Evolutionary conservation across 2,797 vertebrate species (phyloP).

Genomic region (Vespertilio murinus): DNA sequence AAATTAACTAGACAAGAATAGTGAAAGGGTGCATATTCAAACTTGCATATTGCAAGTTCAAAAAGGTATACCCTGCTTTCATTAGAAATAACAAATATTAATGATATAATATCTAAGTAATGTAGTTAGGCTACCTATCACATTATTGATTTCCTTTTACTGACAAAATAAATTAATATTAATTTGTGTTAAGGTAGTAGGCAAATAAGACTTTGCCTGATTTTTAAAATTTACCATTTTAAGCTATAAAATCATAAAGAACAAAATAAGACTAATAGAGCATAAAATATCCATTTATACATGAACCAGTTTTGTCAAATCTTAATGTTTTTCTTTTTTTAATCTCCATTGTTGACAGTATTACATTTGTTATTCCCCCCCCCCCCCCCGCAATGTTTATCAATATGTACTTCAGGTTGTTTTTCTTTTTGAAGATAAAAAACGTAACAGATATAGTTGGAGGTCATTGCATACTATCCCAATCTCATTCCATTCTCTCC

Average conservation of each 20-base stretch:
- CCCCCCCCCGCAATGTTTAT: background rate
- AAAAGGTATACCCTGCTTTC: conserved; percentile 17
- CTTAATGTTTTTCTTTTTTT: background rate
- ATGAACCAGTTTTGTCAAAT: background rate
- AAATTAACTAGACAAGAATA: background rate
- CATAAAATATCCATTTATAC: background rate
- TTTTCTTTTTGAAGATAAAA: conserved; percentile 8
- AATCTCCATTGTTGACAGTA: too few relatives aligned
- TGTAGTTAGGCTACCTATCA: background rate
- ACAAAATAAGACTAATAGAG: background rate
- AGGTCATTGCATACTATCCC: background rate
- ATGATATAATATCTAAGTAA: background rate
- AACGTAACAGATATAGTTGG: background rate
- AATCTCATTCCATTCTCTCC: background rate
- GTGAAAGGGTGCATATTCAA: background rate
- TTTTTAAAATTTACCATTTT: background rate
- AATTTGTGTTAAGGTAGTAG: background rate
- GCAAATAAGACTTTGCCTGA: background rate
- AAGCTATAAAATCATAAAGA: background rate
- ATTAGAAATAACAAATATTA: conserved; percentile 41
- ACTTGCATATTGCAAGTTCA: background rate
- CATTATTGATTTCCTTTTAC: background rate
- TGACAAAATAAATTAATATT: conserved; percentile 26
- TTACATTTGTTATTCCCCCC: too few relatives aligned
- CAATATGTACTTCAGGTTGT: background rate